Evolutionary conservation across 1,140 invertebrate genomes (phyloP), one percentile per base, ranked within the genome.

Genomic region (Scaptodrosophila lebanonensis): DNA sequence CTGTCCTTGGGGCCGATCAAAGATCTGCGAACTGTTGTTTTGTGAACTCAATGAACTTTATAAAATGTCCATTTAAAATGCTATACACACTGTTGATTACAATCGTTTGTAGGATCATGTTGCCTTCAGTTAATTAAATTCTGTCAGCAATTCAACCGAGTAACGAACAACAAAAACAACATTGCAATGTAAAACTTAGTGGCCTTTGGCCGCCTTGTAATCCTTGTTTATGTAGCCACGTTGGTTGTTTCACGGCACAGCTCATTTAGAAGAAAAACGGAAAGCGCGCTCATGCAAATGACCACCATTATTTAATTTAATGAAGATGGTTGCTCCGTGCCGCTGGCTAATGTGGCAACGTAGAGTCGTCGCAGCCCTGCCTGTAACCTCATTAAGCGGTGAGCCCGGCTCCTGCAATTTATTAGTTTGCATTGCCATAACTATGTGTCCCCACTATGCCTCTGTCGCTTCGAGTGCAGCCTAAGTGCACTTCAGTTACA

Each of bases 241-340:
- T 0, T 18, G 2, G n/a, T 15, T 27, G 47, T 58, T 27, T 18
- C 6, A 15, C 3, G 29, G 32, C 25, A 45, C 25, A 39, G 18
- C 17, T 8, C 4, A 18, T 8, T 30, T 17, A 3, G n/a, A 15
- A 11, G 13, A 22, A 18, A 2, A 36, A 20, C 20, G 35, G 5
- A 50, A 15, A 25, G 17, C n/a, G 33, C 43, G 47, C 12, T 20
- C 50, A 66, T 62, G 66, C 61, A 75, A 76, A 75, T 70, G 45
- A 57, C 22, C 49, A 44, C 16, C 40, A 35, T 54, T 71, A 44
- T 54, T 63, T 66, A 62, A 71, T 71, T 77, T 71, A 73, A 76
- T 69, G 49, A 59, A 69, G 49, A 52, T 51, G 43, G 52, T 51
- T 39, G 27, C 50, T 18, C 8, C 29, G 60, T 22, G 7, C 42